phyloP scores from a whole-genome alignment of 2,113 vertebrate genomes.

The Carlito syrichta region DNA sequence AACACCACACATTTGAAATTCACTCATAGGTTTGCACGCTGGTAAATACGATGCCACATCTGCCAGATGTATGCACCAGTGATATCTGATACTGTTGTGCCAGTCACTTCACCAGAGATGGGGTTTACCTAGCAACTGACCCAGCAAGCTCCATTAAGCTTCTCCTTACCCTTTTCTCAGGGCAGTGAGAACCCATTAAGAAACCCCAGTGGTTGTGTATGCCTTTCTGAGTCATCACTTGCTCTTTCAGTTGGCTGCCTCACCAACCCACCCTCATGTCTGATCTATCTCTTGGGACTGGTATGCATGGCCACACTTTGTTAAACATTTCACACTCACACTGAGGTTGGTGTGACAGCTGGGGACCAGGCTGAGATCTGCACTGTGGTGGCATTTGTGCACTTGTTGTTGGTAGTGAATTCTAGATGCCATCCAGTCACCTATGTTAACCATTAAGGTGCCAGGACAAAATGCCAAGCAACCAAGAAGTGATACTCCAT shows the following conservation, averaged over 20 bases:
- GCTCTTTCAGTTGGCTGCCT: background rate
- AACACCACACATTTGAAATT: background rate
- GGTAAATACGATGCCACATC: background rate
- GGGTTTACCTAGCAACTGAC: background rate
- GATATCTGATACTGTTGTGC: background rate
- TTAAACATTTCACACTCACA: background rate
- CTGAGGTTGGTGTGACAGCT: background rate
- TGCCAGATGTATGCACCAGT: background rate
- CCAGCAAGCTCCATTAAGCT: background rate
- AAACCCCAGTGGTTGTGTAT: fast-evolving
- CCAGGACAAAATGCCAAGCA: background rate
- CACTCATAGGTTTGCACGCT: fast-evolving
- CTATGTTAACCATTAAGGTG: slow-evolving; percentile 45
- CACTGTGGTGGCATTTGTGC: background rate
- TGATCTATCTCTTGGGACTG: background rate
- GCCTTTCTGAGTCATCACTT: background rate
- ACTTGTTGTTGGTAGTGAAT: slow-evolving; percentile 33
- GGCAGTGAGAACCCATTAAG: background rate
- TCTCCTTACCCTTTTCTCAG: slow-evolving; percentile 34
- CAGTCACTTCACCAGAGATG: slow-evolving; percentile 26
- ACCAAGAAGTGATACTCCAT: fast-evolving
- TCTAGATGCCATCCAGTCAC: slow-evolving; percentile 55
- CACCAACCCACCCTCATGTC: background rate
- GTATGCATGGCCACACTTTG: too few species aligned
- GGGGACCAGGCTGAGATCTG: background rate